Conservation (phyloP, 1,140 invertebrate genomes). For the Diplogasteroides magnus region DNA sequence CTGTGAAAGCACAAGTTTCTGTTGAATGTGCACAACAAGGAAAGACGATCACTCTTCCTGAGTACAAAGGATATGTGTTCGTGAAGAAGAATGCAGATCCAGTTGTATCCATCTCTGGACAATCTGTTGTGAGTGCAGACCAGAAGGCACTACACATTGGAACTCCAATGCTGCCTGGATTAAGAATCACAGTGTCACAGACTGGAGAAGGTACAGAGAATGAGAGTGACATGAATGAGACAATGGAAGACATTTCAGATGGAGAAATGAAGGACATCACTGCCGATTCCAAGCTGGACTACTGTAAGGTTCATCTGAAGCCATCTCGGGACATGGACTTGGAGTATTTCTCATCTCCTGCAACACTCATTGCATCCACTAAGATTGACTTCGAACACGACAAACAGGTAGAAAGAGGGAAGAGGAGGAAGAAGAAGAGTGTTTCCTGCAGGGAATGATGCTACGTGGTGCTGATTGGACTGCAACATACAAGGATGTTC, state of each 20-base stretch:
- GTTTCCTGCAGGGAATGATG: constrained; percentile 40
- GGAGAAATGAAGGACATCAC: constrained; percentile 42
- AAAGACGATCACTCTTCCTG: constrained; percentile 35
- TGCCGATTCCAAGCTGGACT: constrained; percentile 41
- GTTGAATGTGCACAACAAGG: constrained; percentile 35
- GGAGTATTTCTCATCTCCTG: constrained; percentile 53
- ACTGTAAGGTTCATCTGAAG: constrained; percentile 51
- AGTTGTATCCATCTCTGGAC: constrained; percentile 40
- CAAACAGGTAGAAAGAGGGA: constrained; percentile 34
- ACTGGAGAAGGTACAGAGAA: constrained; percentile 1
- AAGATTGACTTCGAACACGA: constrained; percentile 54
- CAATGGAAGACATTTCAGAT: constrained; percentile 28
- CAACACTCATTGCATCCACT: constrained; percentile 46
- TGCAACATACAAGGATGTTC: constrained; percentile 40
- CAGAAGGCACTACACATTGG: constrained; percentile 41
- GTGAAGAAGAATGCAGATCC: constrained; percentile 30
- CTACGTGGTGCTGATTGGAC: constrained; percentile 42
- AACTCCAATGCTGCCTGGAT: constrained; percentile 44
- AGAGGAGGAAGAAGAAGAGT: not conserved
- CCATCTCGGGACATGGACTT: constrained; percentile 53
- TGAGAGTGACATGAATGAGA: not conserved
- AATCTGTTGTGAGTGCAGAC: constrained; percentile 38
- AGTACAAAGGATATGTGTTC: constrained; percentile 30
- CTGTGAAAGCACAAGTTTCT: constrained; percentile 26
- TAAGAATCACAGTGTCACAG: constrained; percentile 47